A percentile compares a stretch with the other conserved stretches of the same genome.
phyloP scores from a whole-genome alignment of 2,113 vertebrate species.

The Dipodomys spectabilis region DNA sequence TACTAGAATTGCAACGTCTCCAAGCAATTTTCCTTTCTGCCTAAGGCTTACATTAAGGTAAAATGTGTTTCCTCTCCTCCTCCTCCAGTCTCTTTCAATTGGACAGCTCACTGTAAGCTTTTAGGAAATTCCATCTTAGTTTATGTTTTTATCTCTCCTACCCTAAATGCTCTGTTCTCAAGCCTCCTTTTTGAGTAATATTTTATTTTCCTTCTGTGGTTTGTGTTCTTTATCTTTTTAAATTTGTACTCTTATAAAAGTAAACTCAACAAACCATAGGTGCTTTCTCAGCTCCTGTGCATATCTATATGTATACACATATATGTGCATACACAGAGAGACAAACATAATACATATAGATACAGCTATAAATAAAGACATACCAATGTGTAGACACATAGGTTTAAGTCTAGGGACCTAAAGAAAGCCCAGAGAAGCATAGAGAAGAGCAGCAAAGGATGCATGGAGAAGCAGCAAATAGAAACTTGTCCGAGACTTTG shows the following conservation, averaged over 20 bases:
- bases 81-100: not conserved
- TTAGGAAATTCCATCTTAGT: not conserved
- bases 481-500: not conserved
- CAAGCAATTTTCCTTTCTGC: slow-evolving; percentile 20
- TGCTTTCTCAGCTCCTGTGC: not conserved
- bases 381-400: not conserved
- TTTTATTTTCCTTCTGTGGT: slow-evolving; percentile 41
- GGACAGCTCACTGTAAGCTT: slow-evolving; percentile 11
- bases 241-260: not conserved
- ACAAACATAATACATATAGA: not conserved
- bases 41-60: slow-evolving; percentile 6
- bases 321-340: not conserved
- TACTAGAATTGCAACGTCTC: not conserved
- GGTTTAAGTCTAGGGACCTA: not conserved
- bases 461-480: not conserved
- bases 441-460: not conserved
- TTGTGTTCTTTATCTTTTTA: not conserved
- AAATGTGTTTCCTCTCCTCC: not conserved
- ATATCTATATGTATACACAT: not conserved
- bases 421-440: too few relatives aligned
- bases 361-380: not conserved
- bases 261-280: slow-evolving; percentile 16
- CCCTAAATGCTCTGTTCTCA: not conserved
- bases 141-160: not conserved
- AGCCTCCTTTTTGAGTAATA: not conserved